Evolutionary conservation across 35 echinoderm and acorn worm species (phyloP), one percentile per base, ranked within the genome.

Genomic region (Diadema setosum): DNA sequence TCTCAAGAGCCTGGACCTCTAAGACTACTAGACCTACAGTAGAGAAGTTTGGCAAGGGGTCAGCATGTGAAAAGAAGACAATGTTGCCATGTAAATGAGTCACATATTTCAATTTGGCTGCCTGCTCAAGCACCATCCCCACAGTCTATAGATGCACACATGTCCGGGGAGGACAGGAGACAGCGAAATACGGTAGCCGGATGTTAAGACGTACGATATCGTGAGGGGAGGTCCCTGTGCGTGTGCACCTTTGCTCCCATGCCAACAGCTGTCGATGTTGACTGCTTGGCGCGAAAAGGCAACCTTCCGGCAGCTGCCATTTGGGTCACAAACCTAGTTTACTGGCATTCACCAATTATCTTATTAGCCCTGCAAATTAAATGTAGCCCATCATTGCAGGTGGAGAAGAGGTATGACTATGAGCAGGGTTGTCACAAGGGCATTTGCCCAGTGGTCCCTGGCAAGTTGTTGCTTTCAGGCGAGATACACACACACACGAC

Each of bases 71-170:
- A n/a, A n/a, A n/a, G n/a, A n/a, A 33, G 63, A 67, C 63, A 33
- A 67, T 67, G 63, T 67, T 67, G 63, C 63, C 63, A 67, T 67
- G 63, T 34, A 67, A 67, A 67, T 67, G 63, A 67, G 63, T 67
- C 63, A 67, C 63, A 67, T n/a, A 33, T 67, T 33, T 7, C 12
- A 34, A 67, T 67, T 67, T 67, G 63, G 63, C 63, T 67, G 3
- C 27, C 11, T 32, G 63, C 63, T 34, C 63, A 33, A 34, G 63
- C 63, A 33, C 24, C 63, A 34, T 67, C 63, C 63, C 63, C 27
- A 67, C 63, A n/a, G n/a, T n/a, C n/a, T n/a, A n/a, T n/a, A n/a
- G n/a, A n/a, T n/a, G n/a, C n/a, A n/a, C n/a, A n/a, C n/a, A n/a
- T n/a, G n/a, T n/a, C n/a, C n/a, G n/a, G n/a, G n/a, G n/a, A n/a